These are phyloP conservation scores for Shinisaurus crocodilurus DNA, from an alignment of 2,113 vertebrate genomes.

Conservation along the genomic window DNA sequence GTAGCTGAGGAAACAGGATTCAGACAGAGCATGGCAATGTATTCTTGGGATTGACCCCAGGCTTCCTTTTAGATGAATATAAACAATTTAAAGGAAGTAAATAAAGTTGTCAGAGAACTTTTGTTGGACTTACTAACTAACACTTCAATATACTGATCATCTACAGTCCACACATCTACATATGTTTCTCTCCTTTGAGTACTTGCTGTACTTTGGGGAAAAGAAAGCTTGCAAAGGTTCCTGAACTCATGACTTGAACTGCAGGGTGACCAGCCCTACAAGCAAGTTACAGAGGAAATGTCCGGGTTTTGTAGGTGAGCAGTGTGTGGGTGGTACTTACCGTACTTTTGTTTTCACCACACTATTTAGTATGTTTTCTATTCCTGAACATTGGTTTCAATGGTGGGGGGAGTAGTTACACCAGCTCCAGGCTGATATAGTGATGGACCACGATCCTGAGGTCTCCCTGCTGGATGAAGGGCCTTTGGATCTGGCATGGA, in stretches of 20 bases:
- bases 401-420: no score
- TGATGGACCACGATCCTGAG: no score
- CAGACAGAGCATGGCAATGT: neutral
- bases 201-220: neutral
- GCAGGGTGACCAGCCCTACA: neutral
- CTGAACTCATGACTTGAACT: neutral
- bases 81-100: neutral
- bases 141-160: neutral
- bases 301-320: no score
- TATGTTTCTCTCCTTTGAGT: neutral
- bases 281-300: neutral
- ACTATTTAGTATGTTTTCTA: neutral
- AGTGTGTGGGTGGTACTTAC: neutral
- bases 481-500: no score
- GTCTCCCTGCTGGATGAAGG: no score
- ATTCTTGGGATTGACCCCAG: neutral
- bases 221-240: neutral
- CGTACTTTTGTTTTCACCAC: neutral
- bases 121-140: neutral
- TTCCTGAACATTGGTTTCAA: no score
- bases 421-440: no score
- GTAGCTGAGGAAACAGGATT: neutral
- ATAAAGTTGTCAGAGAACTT: neutral
- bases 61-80: neutral
- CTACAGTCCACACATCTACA: neutral